phyloP scores from a whole-genome alignment of 2,113 vertebrate genomes.

The Tylochromis polylepis region DNA sequence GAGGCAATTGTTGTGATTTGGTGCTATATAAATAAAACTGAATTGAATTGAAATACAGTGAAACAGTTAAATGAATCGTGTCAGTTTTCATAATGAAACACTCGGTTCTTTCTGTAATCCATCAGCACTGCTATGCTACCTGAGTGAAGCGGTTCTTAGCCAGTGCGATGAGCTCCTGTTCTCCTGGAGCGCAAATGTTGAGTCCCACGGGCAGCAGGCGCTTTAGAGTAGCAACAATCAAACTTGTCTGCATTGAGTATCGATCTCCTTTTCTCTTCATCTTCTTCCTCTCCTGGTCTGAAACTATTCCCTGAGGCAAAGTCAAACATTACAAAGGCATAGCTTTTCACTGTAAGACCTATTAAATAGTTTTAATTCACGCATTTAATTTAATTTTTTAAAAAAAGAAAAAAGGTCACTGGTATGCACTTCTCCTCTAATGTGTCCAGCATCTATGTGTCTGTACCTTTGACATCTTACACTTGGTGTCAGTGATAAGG shows the following conservation, averaged over 20 bases:
- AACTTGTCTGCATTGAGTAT: slow-evolving; percentile 90
- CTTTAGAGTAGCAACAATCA: slow-evolving; percentile 91
- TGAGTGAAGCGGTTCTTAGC: slow-evolving; percentile 89
- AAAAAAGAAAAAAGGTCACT: background rate
- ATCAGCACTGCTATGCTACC: slow-evolving; percentile 50
- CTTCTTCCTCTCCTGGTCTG: slow-evolving; percentile 95
- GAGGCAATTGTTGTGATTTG: background rate
- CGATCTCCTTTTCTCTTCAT: slow-evolving; percentile 90
- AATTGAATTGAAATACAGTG: background rate
- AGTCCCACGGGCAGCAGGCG: slow-evolving; percentile 88
- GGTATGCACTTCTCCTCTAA: background rate
- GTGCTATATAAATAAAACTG: background rate
- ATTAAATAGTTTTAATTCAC: background rate
- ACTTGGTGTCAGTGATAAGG: slow-evolving; percentile 93
- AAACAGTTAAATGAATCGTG: background rate
- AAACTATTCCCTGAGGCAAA: slow-evolving; percentile 80
- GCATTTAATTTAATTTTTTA: background rate
- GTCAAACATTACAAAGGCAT: background rate
- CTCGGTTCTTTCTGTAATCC: background rate
- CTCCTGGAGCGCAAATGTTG: slow-evolving; percentile 92
- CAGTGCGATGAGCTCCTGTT: slow-evolving; percentile 90
- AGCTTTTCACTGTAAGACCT: background rate
- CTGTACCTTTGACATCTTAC: slow-evolving; percentile 94
- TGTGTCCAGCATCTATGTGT: background rate
- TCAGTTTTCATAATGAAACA: background rate